A percentile compares a stretch with the other conserved stretches of the same genome.
Evolutionary conservation across 1,140 invertebrate genomes (phyloP).

Genomic region (Zaprionus inermis): DNA sequence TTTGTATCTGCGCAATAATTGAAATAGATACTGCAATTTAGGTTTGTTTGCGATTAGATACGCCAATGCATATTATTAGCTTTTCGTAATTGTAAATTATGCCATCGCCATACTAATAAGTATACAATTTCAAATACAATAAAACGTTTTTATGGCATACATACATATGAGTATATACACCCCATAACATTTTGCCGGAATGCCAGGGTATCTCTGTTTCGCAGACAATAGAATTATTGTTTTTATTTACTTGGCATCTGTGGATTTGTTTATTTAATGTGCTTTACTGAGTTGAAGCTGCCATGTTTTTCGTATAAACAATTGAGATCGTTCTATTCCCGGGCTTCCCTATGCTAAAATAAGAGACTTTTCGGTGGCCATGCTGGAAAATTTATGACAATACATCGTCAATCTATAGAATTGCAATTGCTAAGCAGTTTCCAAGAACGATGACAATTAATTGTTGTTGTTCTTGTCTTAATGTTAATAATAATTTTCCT

Average conservation of each 20-base stretch:
- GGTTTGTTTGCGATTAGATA: conserved; percentile 6
- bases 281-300: conserved; percentile 39
- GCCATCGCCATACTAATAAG: not conserved
- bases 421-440: conserved; percentile 12
- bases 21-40: conserved; percentile 1
- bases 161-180: not conserved
- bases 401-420: not conserved
- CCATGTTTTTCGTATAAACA: conserved; percentile 70
- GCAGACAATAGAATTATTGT: conserved; percentile 25
- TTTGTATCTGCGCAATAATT: not conserved
- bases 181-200: not conserved
- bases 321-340: conserved; percentile 20
- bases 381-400: conserved; percentile 40
- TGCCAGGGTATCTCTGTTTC: conserved; percentile 31
- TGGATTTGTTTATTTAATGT: conserved; percentile 77
- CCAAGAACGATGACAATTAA: not conserved
- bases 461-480: conserved; percentile 17
- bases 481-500: conserved; percentile 13
- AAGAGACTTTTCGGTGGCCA: conserved; percentile 56
- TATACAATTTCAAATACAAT: not conserved
- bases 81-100: not conserved
- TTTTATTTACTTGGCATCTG: conserved; percentile 74
- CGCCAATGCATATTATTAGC: not conserved
- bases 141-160: not conserved
- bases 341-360: not conserved